Percentiles rank a stretch among this genome's conserved stretches.
These are phyloP conservation scores for Aleiodes sp. DNA, from an alignment of 1,140 invertebrate genomes.

Conservation along the genomic window DNA sequence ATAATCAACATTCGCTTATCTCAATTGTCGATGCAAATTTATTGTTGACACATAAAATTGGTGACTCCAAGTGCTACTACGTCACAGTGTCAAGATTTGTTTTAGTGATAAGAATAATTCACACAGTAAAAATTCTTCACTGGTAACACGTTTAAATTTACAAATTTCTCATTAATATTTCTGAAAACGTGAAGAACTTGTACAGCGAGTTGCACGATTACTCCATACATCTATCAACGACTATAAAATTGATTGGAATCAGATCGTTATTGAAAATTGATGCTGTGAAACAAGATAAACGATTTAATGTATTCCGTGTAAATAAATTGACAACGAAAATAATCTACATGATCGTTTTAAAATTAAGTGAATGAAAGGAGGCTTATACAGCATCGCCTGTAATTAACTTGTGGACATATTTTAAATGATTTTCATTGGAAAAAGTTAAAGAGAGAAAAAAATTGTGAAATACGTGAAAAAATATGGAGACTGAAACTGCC, in stretches of 20 bases:
- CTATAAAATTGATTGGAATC: conserved; percentile 7
- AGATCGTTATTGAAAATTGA: conserved; percentile 14
- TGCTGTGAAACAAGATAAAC: not conserved
- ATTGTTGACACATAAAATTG: not conserved
- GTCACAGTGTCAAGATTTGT: too few species aligned
- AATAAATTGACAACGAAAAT: not conserved
- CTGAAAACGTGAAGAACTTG: not conserved
- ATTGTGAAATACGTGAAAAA: conserved; percentile 9
- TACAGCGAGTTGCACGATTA: not conserved
- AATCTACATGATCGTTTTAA: not conserved
- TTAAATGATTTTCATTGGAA: too few species aligned
- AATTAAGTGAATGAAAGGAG: not conserved
- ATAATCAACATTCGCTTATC: not conserved
- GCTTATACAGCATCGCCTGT: not conserved
- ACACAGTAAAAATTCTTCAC: too few species aligned
- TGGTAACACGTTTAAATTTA: too few species aligned
- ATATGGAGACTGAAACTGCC: not conserved
- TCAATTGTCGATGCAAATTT: conserved; percentile 12
- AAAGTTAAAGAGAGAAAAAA: too few species aligned
- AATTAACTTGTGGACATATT: conserved; percentile 1
- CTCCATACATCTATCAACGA: not conserved
- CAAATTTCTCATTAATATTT: not conserved
- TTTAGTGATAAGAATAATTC: too few species aligned
- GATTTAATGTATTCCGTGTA: conserved; percentile 6
- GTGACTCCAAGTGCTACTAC: not conserved